Conservation (phyloP, 2,113 vertebrate genomes). For the Anarrhichthys ocellatus region DNA sequence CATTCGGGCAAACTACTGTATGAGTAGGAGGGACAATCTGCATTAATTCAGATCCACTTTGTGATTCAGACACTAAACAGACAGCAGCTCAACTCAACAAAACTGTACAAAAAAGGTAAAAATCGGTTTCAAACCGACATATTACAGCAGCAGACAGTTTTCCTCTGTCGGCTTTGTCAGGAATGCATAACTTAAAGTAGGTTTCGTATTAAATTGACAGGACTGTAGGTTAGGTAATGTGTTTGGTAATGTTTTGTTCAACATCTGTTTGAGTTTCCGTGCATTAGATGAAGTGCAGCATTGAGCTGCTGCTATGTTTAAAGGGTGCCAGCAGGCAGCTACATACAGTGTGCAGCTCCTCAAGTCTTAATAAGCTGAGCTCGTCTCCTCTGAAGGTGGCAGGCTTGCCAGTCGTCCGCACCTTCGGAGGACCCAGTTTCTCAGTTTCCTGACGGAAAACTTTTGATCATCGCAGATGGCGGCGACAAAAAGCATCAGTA, state of each 20-base stretch:
- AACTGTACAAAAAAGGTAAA: no score
- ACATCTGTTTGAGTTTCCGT: slow-evolving; percentile 5
- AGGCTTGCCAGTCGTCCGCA: slow-evolving; percentile 15
- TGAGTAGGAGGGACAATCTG: background rate
- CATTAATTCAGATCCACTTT: slow-evolving; percentile 1
- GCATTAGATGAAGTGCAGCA: slow-evolving; percentile 9
- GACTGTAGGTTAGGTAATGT: slow-evolving; percentile 9
- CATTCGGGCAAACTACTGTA: background rate
- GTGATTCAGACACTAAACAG: background rate
- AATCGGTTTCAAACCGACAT: slow-evolving; percentile 5
- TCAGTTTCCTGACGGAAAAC: slow-evolving; percentile 26
- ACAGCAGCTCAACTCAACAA: background rate
- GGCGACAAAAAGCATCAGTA: slow-evolving; percentile 23
- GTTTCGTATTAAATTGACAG: slow-evolving; percentile 4
- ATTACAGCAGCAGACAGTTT: slow-evolving; percentile 2
- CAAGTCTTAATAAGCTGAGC: slow-evolving; percentile 34
- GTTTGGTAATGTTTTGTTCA: background rate
- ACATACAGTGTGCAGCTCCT: slow-evolving; percentile 20
- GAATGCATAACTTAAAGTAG: background rate
- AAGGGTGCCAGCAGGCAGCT: slow-evolving; percentile 38
- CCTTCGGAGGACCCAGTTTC: slow-evolving; percentile 34
- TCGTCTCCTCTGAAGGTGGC: slow-evolving; percentile 19
- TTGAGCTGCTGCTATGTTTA: background rate
- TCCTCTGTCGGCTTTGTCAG: slow-evolving; percentile 3
- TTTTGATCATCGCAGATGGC: slow-evolving; percentile 48